Conservation (phyloP, 2,113 vertebrate genomes). For the Murina feae region DNA sequence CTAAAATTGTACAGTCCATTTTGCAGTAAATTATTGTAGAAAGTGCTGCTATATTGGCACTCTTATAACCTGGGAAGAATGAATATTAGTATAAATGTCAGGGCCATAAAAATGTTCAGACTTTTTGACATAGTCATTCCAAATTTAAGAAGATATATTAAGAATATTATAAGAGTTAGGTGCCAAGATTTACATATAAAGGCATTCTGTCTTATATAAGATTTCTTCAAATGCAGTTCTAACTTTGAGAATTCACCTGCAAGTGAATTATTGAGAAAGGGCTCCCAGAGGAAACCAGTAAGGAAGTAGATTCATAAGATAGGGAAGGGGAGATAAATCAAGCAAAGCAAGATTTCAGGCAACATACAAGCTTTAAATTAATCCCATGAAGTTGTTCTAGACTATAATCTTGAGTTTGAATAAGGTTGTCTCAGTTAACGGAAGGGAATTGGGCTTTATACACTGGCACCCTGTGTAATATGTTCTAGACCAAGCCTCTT, state of each 20-base stretch:
- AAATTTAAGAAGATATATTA: conserved; percentile 22
- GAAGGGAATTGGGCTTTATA: neutral
- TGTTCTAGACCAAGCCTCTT: neutral
- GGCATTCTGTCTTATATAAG: neutral
- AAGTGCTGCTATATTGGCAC: neutral
- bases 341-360: neutral
- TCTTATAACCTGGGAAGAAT: neutral
- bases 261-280: neutral
- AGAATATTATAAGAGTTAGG: neutral
- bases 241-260: neutral
- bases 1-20: neutral
- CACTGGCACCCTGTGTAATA: neutral
- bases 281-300: neutral
- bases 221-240: neutral
- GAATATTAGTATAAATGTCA: conserved; percentile 19
- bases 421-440: neutral
- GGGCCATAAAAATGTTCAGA: neutral
- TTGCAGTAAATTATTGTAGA: neutral
- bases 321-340: neutral
- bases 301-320: neutral
- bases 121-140: neutral
- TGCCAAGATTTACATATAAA: conserved; percentile 35
- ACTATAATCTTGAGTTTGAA: neutral
- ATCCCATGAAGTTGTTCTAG: neutral
- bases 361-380: neutral